Conservation (phyloP, 2,888 invertebrate species). For the Drosophila paucipuncta region DNA sequence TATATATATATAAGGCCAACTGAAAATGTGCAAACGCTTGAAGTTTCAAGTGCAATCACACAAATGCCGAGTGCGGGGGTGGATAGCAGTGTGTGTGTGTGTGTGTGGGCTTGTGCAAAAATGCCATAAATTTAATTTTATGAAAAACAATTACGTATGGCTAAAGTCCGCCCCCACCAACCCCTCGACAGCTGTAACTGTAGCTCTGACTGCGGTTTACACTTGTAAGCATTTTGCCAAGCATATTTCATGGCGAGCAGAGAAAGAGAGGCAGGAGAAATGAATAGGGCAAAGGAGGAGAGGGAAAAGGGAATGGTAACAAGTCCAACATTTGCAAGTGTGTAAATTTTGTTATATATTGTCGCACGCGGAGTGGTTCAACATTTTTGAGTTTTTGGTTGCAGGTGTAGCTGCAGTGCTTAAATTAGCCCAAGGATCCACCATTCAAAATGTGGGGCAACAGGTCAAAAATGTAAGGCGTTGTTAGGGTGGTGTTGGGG, state of each 20-base stretch:
- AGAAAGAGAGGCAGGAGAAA: background rate
- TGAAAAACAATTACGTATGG: constrained; percentile 79
- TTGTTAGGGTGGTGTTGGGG: constrained; percentile 9
- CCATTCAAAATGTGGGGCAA: constrained; percentile 63
- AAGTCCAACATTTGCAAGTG: constrained; percentile 70
- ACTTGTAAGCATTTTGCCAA: constrained; percentile 78
- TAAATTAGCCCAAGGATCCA: constrained; percentile 65
- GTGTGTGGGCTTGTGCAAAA: constrained; percentile 51
- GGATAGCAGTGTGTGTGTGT: background rate
- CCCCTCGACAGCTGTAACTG: constrained; percentile 66
- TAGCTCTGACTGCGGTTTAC: constrained; percentile 75
- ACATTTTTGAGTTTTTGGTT: constrained; percentile 1
- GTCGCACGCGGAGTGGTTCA: constrained; percentile 34
- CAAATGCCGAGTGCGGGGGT: background rate
- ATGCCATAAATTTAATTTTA: constrained; percentile 80
- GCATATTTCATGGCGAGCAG: constrained; percentile 66
- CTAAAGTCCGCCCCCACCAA: constrained; percentile 36
- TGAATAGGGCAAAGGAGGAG: background rate
- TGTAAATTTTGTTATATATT: constrained; percentile 72
- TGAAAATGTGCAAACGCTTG: constrained; percentile 61
- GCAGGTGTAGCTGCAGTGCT: constrained; percentile 58
- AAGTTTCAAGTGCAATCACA: constrained; percentile 72
- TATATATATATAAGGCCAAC: constrained; percentile 6
- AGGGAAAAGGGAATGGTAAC: constrained; percentile 20
- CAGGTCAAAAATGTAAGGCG: constrained; percentile 57